Percentiles rank a stretch among this genome's conserved stretches.
Evolutionary conservation across 2,888 invertebrate species (phyloP).

Genomic region (Pachydiplax longipennis): DNA sequence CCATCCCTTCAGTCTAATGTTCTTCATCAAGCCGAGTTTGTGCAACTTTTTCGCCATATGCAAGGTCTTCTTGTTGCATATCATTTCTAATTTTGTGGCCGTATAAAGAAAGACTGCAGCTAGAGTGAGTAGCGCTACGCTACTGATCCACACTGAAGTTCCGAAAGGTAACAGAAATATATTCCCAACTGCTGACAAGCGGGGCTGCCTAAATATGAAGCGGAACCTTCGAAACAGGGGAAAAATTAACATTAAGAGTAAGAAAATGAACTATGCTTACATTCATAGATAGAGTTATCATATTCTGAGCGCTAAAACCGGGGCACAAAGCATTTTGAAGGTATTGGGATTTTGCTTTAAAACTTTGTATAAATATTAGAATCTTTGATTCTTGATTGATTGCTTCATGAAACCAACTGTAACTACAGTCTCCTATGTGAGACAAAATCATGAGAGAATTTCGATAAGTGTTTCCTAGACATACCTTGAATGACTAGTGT

Average conservation of each 20-base stretch:
- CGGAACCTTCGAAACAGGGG: neutral
- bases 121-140: neutral
- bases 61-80: neutral
- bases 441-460: no score
- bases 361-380: no score
- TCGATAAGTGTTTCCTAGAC: no score
- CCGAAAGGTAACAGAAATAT: slow-evolving; percentile 4
- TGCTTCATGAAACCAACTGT: no score
- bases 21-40: neutral
- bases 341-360: no score
- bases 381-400: no score
- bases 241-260: neutral
- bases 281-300: no score
- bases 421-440: no score
- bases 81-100: neutral
- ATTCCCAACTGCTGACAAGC: slow-evolving; percentile 4
- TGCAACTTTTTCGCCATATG: neutral
- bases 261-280: no score
- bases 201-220: slow-evolving; percentile 32
- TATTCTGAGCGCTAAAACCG: no score
- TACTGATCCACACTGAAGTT: slow-evolving; percentile 3
- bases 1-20: neutral
- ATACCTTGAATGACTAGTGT: slow-evolving; percentile 21
- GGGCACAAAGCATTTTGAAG: no score
- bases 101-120: neutral